These are phyloP conservation scores for Catajapyx aquilonaris DNA, from an alignment of 1,140 invertebrate genomes.

Conservation along the genomic window DNA sequence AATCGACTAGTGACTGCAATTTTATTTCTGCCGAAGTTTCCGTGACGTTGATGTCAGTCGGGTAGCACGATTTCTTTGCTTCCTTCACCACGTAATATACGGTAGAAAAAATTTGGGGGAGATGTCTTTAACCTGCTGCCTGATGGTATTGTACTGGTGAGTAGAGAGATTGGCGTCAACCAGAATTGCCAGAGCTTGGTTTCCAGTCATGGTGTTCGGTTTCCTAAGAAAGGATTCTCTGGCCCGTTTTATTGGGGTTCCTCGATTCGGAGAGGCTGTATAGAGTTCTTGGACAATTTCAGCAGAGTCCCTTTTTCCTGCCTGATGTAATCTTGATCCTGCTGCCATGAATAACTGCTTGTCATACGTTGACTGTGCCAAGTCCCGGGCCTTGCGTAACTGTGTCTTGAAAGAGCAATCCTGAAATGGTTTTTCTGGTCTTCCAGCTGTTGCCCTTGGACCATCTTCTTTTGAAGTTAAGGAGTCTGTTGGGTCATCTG, in stretches of 20 bases:
- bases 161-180: slow-evolving; percentile 4
- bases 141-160: slow-evolving; percentile 7
- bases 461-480: too few relatives aligned
- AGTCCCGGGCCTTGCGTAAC: neutral
- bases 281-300: neutral
- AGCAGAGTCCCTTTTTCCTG: slow-evolving; percentile 1
- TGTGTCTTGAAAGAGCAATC: neutral
- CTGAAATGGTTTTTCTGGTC: neutral
- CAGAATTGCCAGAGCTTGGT: slow-evolving; percentile 6
- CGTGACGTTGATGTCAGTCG: slow-evolving; percentile 1
- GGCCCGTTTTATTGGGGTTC: neutral
- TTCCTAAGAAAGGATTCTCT: neutral
- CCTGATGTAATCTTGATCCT: neutral
- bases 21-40: slow-evolving; percentile 1
- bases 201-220: neutral
- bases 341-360: neutral
- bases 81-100: slow-evolving; percentile 6
- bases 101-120: slow-evolving; percentile 3
- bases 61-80: slow-evolving; percentile 7
- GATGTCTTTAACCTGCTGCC: neutral
- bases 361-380: neutral
- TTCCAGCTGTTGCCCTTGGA: neutral
- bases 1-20: neutral
- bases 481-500: too few relatives aligned
- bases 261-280: neutral